These are phyloP conservation scores for Catocala fraxini DNA, from an alignment of 2,888 invertebrate species.

Conservation along the genomic window DNA sequence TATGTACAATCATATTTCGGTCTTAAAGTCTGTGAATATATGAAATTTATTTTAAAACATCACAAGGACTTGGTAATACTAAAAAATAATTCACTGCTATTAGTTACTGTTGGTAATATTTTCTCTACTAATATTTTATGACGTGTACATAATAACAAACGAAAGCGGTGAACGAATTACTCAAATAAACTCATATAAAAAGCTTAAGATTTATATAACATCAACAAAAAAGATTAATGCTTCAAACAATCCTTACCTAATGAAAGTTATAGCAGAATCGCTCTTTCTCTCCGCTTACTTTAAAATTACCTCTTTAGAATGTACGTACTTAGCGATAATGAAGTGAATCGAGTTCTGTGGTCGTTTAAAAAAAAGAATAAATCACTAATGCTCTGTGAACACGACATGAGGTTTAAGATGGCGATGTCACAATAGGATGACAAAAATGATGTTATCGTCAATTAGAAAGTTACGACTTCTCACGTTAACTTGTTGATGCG, in stretches of 20 bases:
- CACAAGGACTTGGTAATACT: too few species aligned
- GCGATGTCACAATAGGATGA: conserved; percentile 39
- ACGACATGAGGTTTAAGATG: conserved; percentile 37
- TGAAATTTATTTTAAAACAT: too few species aligned
- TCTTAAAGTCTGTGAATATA: too few species aligned
- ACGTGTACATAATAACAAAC: too few species aligned
- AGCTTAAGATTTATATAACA: background rate
- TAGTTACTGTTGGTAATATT: too few species aligned
- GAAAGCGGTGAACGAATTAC: too few species aligned
- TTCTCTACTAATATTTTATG: too few species aligned
- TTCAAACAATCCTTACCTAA: too few species aligned
- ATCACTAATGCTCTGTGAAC: conserved; percentile 56
- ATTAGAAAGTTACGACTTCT: conserved; percentile 48
- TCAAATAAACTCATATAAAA: too few species aligned
- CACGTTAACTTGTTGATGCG: conserved; percentile 15
- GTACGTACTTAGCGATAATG: conserved; percentile 36
- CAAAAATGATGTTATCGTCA: conserved; percentile 32
- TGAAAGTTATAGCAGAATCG: background rate
- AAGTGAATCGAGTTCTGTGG: conserved; percentile 58
- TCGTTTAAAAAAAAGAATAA: conserved; percentile 46
- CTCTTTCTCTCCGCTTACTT: conserved; percentile 15
- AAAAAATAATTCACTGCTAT: too few species aligned
- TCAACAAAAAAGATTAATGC: too few species aligned
- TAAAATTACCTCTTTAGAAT: conserved; percentile 34
- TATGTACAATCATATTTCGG: too few species aligned